Percentiles rank a stretch among this genome's conserved stretches.
These are phyloP conservation scores for Philereme vetulata DNA, from an alignment of 2,888 invertebrate species.

Conservation along the genomic window DNA sequence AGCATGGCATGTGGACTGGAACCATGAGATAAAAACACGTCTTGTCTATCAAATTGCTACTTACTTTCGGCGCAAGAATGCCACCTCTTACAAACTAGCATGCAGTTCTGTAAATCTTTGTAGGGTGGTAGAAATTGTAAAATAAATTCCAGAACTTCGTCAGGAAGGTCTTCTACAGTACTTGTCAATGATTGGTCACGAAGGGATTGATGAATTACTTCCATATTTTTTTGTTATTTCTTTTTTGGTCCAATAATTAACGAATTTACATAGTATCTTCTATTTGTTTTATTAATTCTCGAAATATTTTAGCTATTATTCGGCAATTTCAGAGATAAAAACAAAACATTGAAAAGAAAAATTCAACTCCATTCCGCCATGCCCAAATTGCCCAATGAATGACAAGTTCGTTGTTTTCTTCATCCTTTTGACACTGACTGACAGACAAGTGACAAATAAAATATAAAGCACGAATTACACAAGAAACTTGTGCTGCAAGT, in stretches of 20 bases:
- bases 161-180: slow-evolving; percentile 89
- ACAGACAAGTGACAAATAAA: too few species aligned
- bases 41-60: slow-evolving; percentile 50
- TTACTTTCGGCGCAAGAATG: slow-evolving; percentile 92
- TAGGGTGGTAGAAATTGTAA: slow-evolving; percentile 95
- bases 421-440: too few species aligned
- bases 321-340: slow-evolving; percentile 4
- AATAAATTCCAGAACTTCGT: slow-evolving; percentile 97
- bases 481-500: too few species aligned
- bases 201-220: slow-evolving; percentile 62
- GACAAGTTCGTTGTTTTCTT: too few species aligned
- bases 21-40: neutral
- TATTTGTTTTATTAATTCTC: slow-evolving; percentile 4
- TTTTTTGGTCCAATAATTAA: slow-evolving; percentile 8
- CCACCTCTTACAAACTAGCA: slow-evolving; percentile 95
- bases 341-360: slow-evolving; percentile 24
- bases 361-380: too few species aligned
- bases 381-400: too few species aligned
- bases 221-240: slow-evolving; percentile 56
- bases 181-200: slow-evolving; percentile 61
- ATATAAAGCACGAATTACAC: too few species aligned
- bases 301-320: neutral
- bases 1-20: neutral
- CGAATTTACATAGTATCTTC: slow-evolving; percentile 29
- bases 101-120: slow-evolving; percentile 93